Conservation (phyloP, 2,113 vertebrate species). For the Lasiurus borealis region DNA sequence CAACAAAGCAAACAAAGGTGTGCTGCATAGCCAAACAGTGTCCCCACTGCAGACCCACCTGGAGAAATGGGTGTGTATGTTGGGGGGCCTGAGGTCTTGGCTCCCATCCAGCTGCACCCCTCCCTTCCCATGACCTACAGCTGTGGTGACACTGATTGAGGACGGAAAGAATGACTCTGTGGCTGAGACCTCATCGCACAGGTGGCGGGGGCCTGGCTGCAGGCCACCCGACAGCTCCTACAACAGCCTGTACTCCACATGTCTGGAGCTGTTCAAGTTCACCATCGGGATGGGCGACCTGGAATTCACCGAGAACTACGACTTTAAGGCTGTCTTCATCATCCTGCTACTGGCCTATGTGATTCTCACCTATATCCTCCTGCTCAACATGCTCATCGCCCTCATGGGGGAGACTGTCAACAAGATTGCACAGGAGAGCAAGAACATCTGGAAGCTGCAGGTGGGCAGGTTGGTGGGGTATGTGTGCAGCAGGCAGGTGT, state of each 20-base stretch:
- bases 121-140: slow-evolving; percentile 79
- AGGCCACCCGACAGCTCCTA: slow-evolving; percentile 74
- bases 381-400: slow-evolving; percentile 99
- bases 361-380: slow-evolving; percentile 97
- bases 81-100: background rate
- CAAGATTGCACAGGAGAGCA: slow-evolving; percentile 92
- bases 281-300: slow-evolving; percentile 99
- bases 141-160: slow-evolving; percentile 96
- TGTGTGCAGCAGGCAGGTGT: rapidly evolving
- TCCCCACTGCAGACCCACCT: background rate
- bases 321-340: slow-evolving; percentile 93
- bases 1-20: too few relatives aligned
- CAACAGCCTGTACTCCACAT: slow-evolving; percentile 92
- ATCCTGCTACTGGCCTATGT: slow-evolving; percentile 94
- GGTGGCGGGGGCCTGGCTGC: slow-evolving; percentile 66
- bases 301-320: slow-evolving; percentile 95
- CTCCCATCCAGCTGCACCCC: background rate
- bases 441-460: slow-evolving; percentile 97
- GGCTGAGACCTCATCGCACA: background rate
- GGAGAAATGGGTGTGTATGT: background rate
- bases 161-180: slow-evolving; percentile 82
- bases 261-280: slow-evolving; percentile 97
- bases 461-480: slow-evolving; percentile 76
- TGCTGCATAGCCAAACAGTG: background rate
- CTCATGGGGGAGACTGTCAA: slow-evolving; percentile 97